Base-by-base conservation (phyloP, 2,113 vertebrate species). In the Bufo gargarizans region DNA sequence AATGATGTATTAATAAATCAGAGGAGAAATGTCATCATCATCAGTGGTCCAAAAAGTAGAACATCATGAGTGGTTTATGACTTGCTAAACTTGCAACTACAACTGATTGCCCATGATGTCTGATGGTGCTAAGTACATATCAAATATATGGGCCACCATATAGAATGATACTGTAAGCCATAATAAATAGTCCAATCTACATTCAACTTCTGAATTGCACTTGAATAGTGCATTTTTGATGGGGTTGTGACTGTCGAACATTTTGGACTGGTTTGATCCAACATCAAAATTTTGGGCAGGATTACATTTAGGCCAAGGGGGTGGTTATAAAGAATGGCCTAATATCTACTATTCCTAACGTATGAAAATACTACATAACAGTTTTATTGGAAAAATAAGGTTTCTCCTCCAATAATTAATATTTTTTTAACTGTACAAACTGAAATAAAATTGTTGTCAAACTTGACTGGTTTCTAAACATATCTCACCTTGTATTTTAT, bases 321-420 rank as follows among this genome's bases (percentile, higher is more conserved):
- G 0, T 55, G 47, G 43, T 56, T 78, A 22, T 19, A 55, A 13
- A 78, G 77, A n/a, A 56, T 22, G 77, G 49, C 77, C 33, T 80
- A 6, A 79, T 59, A 14, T 59, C 55, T 59, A 61, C 22, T 59
- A 61, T 81, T 14, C 58, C n/a, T 45, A 81, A 81, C 45, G 58
- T 59, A 81, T 14, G 55, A 61, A 81, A 78, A 78, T 55, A 78
- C 56, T 22, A 22, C 49, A 81, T 22, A 61, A 79, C 6, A 7
- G 55, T 80, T 56, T 13, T 79, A 56, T 55, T 79, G 47, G 14
- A 79, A 79, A 80, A 80, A 33, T 56, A 80, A 2, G 20, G 77
- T 58, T 80, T 59, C 77, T 80, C 53, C n/a, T 80, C 53, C 22
- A 43, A 3, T 80, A 33, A 14, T 22, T 56, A 2, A 53, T 53